Conservation (phyloP, 1,140 invertebrate species). For the Augochlora pura region DNA sequence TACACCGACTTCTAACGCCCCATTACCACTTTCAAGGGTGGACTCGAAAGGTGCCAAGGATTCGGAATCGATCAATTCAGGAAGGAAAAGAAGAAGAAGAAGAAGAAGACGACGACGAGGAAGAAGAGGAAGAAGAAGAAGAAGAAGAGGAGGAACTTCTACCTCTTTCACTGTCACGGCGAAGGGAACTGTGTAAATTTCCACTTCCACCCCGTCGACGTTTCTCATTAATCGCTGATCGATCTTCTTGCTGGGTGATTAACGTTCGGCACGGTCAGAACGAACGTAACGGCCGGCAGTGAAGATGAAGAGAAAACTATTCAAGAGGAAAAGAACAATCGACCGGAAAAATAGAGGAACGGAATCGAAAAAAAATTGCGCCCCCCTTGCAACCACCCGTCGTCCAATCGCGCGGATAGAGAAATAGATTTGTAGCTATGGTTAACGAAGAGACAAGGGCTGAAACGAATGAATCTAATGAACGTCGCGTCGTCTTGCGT, state of each 20-base stretch:
- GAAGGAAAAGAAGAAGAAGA: not conserved
- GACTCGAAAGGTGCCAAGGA: conserved; percentile 35
- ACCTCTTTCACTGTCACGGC: conserved; percentile 26
- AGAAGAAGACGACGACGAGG: too few relatives aligned
- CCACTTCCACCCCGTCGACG: conserved; percentile 55
- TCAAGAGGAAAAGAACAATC: conserved; percentile 54
- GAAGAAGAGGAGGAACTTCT: conserved; percentile 6
- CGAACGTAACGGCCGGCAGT: conserved; percentile 28
- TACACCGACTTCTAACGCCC: conserved; percentile 42
- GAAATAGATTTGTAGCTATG: conserved; percentile 22
- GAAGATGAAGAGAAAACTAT: conserved; percentile 41
- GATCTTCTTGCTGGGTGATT: conserved; percentile 61
- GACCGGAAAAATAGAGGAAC: conserved; percentile 29
- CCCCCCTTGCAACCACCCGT: not conserved
- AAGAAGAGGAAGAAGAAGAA: not conserved
- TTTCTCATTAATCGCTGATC: conserved; percentile 68
- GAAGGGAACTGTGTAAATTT: conserved; percentile 58
- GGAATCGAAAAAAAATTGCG: conserved; percentile 6
- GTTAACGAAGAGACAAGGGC: conserved; percentile 7
- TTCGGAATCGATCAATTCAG: conserved; percentile 51
- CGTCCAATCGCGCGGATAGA: not conserved
- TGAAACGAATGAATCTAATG: not conserved
- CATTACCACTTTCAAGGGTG: conserved; percentile 19
- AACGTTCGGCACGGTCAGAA: conserved; percentile 49
- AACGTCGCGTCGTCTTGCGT: too few relatives aligned